Conservation (phyloP, 2,797 vertebrate species). For the Geotrypetes seraphini region DNA sequence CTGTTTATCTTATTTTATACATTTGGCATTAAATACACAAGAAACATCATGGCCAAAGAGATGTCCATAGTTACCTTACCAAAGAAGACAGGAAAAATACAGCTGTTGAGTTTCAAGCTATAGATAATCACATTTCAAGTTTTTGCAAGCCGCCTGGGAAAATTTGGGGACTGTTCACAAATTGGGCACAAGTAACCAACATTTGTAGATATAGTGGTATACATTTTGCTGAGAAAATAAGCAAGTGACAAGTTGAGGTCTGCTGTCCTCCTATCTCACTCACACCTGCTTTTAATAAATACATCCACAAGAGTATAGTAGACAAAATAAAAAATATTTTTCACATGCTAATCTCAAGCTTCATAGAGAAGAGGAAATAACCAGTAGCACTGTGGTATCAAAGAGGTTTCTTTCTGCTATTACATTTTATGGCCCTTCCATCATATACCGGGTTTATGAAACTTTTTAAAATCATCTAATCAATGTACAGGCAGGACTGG, state of each 20-base stretch:
- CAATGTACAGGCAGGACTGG: no score
- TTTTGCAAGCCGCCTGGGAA: background rate
- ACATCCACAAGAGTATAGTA: constrained; percentile 30
- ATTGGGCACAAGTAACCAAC: constrained; percentile 43
- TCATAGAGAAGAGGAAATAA: constrained; percentile 5
- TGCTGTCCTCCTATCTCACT: constrained; percentile 36
- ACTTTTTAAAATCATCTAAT: constrained; percentile 16
- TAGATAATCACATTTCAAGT: background rate
- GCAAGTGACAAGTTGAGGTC: constrained; percentile 46
- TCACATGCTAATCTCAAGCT: constrained; percentile 38
- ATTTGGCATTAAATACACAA: no score
- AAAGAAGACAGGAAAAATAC: constrained; percentile 5
- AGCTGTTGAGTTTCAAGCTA: background rate
- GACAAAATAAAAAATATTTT: constrained; percentile 49
- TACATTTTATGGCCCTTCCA: constrained; percentile 15
- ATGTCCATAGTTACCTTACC: no score
- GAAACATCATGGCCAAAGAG: no score
- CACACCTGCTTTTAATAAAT: constrained; percentile 32
- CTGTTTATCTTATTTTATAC: background rate
- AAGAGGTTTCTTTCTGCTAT: constrained; percentile 29
- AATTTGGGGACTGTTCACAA: constrained; percentile 27
- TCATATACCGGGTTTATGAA: constrained; percentile 13
- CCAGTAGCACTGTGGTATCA: constrained; percentile 18
- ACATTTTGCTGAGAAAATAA: constrained; percentile 45
- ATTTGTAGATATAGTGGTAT: constrained; percentile 40